These are phyloP conservation scores for Drosophila nannoptera DNA, from an alignment of 1,140 invertebrate genomes.

Conservation along the genomic window DNA sequence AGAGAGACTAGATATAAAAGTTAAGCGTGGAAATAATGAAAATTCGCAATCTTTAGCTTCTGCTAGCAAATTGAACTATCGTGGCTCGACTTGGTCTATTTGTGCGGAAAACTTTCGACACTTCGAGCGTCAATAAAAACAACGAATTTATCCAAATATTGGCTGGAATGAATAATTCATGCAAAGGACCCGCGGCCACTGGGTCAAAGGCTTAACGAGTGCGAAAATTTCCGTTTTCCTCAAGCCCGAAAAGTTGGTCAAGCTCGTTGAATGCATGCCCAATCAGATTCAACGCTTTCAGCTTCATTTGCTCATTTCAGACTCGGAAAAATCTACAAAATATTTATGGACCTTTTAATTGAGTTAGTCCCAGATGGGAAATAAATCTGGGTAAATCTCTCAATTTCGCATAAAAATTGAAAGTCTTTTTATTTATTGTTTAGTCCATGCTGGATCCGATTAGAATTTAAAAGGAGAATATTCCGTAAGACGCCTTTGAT, in stretches of 20 bases:
- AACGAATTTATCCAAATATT: neutral
- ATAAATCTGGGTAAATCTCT: no score
- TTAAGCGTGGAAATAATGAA: constrained; percentile 10
- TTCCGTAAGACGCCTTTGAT: no score
- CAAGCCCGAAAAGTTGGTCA: neutral
- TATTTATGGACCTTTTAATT: no score
- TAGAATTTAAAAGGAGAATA: no score
- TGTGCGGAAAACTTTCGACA: neutral
- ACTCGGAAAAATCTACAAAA: no score
- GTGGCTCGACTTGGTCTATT: no score
- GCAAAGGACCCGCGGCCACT: neutral
- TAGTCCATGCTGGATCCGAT: no score
- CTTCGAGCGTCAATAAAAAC: constrained; percentile 4
- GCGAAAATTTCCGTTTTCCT: neutral
- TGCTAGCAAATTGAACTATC: constrained; percentile 22
- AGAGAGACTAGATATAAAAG: neutral
- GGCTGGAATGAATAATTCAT: neutral
- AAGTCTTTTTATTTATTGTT: no score
- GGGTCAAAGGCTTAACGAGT: neutral
- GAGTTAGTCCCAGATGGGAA: no score
- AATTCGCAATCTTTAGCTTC: constrained; percentile 9
- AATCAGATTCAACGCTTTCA: neutral
- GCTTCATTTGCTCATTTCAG: neutral
- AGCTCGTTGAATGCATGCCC: neutral
- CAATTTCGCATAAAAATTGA: no score